A percentile compares a stretch with the other conserved stretches of the same genome.
These are phyloP conservation scores for Drosophila melanica DNA, from an alignment of 1,140 invertebrate genomes.

Conservation along the genomic window DNA sequence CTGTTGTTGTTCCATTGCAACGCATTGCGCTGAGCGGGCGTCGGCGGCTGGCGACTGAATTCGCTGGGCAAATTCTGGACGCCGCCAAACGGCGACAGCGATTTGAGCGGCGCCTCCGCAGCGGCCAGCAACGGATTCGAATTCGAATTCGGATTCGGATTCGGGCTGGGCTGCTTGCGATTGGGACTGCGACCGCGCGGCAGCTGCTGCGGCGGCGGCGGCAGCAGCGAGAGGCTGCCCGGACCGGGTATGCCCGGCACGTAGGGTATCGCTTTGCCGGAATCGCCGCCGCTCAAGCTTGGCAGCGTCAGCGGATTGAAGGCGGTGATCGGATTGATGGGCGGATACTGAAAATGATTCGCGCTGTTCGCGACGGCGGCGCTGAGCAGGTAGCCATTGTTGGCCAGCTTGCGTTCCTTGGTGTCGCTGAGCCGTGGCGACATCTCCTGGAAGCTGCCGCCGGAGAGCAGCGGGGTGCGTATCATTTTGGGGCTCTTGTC, in stretches of 20 bases:
- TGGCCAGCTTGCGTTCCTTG: conserved; percentile 63
- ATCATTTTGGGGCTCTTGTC: conserved; percentile 81
- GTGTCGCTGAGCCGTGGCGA: conserved; percentile 51
- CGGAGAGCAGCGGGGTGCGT: conserved; percentile 72
- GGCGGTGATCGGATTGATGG: conserved; percentile 87
- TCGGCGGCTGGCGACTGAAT: conserved; percentile 73
- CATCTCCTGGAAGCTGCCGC: conserved; percentile 80
- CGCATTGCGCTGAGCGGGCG: conserved; percentile 64
- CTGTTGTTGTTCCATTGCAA: conserved; percentile 65
- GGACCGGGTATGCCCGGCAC: conserved; percentile 95
- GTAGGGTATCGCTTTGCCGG: conserved; percentile 90
- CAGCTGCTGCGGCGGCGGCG: conserved; percentile 64
- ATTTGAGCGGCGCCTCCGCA: conserved; percentile 44
- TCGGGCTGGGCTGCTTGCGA: conserved; percentile 66
- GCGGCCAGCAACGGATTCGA: conserved; percentile 26
- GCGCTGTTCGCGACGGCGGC: conserved; percentile 25
- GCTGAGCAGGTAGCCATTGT: conserved; percentile 29
- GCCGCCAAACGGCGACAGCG: conserved; percentile 71
- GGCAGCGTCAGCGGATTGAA: conserved; percentile 89
- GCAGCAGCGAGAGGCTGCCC: conserved; percentile 85
- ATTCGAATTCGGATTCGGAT: neutral
- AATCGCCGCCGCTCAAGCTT: conserved; percentile 71
- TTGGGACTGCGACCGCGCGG: conserved; percentile 59
- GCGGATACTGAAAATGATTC: conserved; percentile 87
- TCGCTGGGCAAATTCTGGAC: conserved; percentile 78